Base-by-base conservation (phyloP, 1,140 invertebrate species). In the Drosophila murphyi region DNA sequence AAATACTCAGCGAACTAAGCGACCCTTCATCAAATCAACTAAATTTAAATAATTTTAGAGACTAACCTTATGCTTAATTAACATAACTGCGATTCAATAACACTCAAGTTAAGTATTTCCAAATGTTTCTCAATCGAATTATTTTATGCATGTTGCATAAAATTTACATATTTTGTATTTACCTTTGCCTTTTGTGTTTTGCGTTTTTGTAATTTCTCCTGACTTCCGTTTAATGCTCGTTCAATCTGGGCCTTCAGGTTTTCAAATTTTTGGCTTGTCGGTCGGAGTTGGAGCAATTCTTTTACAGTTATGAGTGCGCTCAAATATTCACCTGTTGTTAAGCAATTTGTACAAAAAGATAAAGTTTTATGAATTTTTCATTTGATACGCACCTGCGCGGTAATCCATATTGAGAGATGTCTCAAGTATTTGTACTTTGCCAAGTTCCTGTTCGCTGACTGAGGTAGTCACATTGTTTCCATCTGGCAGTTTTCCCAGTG, bases 361-460 rank as follows among this genome's bases (percentile, higher is more conserved):
- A 8, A 65, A 71, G 37, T 75, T 68, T 51, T 51, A 34, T 45
- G 43, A 12, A 37, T 57, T 68, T 54, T 68, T 50, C 20, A 50
- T 37, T 7, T 20, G 60, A 10, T 41, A 59, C 67, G 55, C 56
- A 92, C 90, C 91, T 68, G 80, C 65, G 8, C 70, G 69, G 55
- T 87, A 92, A 77, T 92, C 90, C 52, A 79, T 75, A 60, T 55
- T 80, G 32, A 91, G 47, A 5, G 74, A 50, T 4, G 76, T 61
- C 61, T 80, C 70, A 45, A 90, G 80, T 60, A 92, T 90, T 48
- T 78, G 63, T 2, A 88, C 50, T 34, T 57, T 82, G 0, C 71
- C 75, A 0, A 45, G 29, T 0, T 72, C 54, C 48, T 64, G 55
- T 48, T 91, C 80, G 20, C 56, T 63, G 34, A n/a, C 31, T 3